These are phyloP conservation scores for Dryocosmus kuriphilus DNA, from an alignment of 2,888 invertebrate genomes.

Conservation along the genomic window DNA sequence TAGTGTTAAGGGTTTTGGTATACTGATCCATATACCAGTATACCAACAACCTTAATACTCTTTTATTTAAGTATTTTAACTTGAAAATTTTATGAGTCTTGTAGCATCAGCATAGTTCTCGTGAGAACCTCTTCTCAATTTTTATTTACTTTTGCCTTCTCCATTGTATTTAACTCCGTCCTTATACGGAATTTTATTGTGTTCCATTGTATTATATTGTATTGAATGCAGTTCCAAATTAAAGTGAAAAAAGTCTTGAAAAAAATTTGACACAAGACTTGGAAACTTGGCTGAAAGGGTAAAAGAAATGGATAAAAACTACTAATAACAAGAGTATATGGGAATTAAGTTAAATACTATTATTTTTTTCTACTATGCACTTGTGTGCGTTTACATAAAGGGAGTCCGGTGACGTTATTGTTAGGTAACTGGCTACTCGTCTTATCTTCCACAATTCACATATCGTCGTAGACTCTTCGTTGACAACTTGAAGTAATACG, in stretches of 20 bases:
- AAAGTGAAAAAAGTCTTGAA: not conserved
- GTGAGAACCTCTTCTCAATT: not conserved
- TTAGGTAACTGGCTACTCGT: conserved; percentile 25
- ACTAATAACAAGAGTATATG: not conserved
- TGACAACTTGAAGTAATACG: conserved; percentile 26
- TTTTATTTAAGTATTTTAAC: too few relatives aligned
- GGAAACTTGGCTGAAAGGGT: not conserved
- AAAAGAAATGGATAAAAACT: not conserved
- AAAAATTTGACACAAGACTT: not conserved
- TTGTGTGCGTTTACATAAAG: conserved; percentile 16
- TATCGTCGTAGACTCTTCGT: conserved; percentile 6
- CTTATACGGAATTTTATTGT: too few relatives aligned
- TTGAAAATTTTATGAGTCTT: too few relatives aligned
- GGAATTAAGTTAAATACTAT: not conserved
- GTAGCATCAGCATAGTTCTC: not conserved
- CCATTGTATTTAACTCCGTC: not conserved
- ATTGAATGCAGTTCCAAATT: not conserved
- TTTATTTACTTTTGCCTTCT: not conserved
- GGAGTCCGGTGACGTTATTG: conserved; percentile 35
- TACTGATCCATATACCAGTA: too few relatives aligned
- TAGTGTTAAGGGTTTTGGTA: too few relatives aligned
- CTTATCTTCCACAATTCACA: conserved; percentile 31
- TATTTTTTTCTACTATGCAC: not conserved
- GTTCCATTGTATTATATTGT: not conserved
- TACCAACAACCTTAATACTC: too few relatives aligned